Evolutionary conservation across 2,797 vertebrate species (phyloP).

Genomic region (Gymnodraco acuticeps): DNA sequence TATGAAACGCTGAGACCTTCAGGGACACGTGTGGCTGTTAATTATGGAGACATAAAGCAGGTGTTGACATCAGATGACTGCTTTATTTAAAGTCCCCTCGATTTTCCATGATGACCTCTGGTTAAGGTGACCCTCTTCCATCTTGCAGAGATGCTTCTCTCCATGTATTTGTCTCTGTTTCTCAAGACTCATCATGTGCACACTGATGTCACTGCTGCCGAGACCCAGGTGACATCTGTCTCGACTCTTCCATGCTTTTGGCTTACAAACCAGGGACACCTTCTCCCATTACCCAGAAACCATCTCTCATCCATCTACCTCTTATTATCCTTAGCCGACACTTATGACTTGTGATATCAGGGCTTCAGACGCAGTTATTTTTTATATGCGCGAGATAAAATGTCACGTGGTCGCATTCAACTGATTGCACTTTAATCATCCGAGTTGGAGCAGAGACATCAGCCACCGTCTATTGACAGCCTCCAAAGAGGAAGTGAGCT

Average conservation of each 20-base stretch:
- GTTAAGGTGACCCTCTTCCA: slow-evolving; percentile 47
- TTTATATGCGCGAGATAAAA: no score
- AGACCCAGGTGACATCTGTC: slow-evolving; percentile 66
- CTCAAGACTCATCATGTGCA: slow-evolving; percentile 57
- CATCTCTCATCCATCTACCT: slow-evolving; percentile 15
- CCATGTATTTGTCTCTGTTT: slow-evolving; percentile 8
- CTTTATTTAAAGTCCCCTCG: slow-evolving; percentile 58
- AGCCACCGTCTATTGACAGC: no score
- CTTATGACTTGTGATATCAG: background rate
- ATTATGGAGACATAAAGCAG: slow-evolving; percentile 68
- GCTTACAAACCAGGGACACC: slow-evolving; percentile 42
- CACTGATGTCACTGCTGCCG: slow-evolving; percentile 55
- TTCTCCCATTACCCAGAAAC: slow-evolving; percentile 27
- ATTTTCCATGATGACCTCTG: slow-evolving; percentile 36
- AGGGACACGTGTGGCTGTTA: slow-evolving; percentile 60
- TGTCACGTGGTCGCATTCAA: no score
- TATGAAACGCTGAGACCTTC: slow-evolving; percentile 54
- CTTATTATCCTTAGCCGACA: background rate
- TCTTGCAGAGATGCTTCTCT: slow-evolving; percentile 20
- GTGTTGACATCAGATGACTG: slow-evolving; percentile 50
- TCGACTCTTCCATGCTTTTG: slow-evolving; percentile 44
- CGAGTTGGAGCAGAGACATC: no score
- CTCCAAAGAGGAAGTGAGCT: no score
- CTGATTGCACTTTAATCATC: no score
- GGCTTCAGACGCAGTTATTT: no score